phyloP scores from a whole-genome alignment of 2,797 vertebrate species.

The Phalloptychus januarius region DNA sequence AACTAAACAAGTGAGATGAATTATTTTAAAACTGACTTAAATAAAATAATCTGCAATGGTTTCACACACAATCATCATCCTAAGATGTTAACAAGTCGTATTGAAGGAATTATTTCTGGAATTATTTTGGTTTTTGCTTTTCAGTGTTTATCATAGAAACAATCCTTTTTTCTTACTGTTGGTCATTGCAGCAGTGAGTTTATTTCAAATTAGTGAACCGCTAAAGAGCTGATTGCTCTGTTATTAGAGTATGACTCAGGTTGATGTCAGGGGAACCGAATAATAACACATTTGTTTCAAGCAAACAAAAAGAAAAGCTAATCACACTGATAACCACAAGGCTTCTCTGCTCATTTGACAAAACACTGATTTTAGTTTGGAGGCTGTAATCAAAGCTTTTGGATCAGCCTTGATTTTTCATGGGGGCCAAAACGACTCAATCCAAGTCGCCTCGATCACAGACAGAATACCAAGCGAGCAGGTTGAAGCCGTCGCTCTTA shows the following conservation, averaged over 20 bases:
- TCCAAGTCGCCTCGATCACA: constrained; percentile 37
- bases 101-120: background rate
- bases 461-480: constrained; percentile 64
- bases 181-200: background rate
- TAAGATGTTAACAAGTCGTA: background rate
- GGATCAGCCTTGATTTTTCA: constrained; percentile 63
- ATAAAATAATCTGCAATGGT: background rate
- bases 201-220: constrained; percentile 47
- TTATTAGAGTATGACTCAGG: constrained; percentile 15
- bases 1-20: background rate
- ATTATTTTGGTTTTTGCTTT: background rate
- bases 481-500: background rate
- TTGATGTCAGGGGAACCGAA: constrained; percentile 50
- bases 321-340: constrained; percentile 27
- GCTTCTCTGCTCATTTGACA: constrained; percentile 20
- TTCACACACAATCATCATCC: background rate
- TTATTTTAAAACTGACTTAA: background rate
- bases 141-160: background rate
- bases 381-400: constrained; percentile 71
- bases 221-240: constrained; percentile 44
- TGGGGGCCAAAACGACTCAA: constrained; percentile 42
- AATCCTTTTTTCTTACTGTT: background rate
- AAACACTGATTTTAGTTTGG: constrained; percentile 61
- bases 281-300: constrained; percentile 54
- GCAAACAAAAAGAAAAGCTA: constrained; percentile 51